Base-by-base conservation (phyloP, 2,797 vertebrate genomes). In the Naso thynnoides region DNA sequence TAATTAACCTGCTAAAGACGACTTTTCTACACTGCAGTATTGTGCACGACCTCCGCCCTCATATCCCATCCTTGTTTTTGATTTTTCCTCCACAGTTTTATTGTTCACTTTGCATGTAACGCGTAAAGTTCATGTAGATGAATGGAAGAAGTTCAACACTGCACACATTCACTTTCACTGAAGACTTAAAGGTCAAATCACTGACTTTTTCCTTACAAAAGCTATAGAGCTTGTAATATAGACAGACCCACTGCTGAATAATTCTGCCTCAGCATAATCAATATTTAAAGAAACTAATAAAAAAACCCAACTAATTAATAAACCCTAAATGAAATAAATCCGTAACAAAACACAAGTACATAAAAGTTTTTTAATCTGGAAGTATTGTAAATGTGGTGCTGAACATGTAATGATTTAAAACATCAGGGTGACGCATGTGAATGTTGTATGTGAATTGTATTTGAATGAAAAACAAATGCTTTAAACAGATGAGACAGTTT, bases 1-100 rank as follows among this genome's bases (percentile, higher is more conserved):
- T 6, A 26, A 31, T 70, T 31, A n/a, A 61, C 27, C 29, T 27
- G 47, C 9, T 26, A 24, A 60, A 65, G n/a, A 4, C 19, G 52
- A 29, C 7, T 6, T 48, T 73, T 56, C 26, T 13, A 27, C 10
- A 57, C 6, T 42, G 66, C 31, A 61, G 27, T 70, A 36, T 52
- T 26, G 21, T 36, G 53, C 0, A 5, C 3, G 38, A n/a, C 29
- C 10, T 1, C 47, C 2, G 21, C 16, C 24, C 36, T 23, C 33
- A 21, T 6, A 26, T 7, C 19, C 36, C 0, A 9, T 29, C 48
- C 5, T 41, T 44, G 2, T 0, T 21, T 23, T 13, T 41, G 26
- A 6, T 31, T 19, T 29, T 4, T 19, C 8, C 42, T 47, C 19
- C 26, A 29, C 24, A 21, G 26, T 59, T n/a, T 14, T 1, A 0